Evolutionary conservation across 2,113 vertebrate genomes (phyloP), one percentile per base, ranked within the genome.

Genomic region (Junco hyemalis): DNA sequence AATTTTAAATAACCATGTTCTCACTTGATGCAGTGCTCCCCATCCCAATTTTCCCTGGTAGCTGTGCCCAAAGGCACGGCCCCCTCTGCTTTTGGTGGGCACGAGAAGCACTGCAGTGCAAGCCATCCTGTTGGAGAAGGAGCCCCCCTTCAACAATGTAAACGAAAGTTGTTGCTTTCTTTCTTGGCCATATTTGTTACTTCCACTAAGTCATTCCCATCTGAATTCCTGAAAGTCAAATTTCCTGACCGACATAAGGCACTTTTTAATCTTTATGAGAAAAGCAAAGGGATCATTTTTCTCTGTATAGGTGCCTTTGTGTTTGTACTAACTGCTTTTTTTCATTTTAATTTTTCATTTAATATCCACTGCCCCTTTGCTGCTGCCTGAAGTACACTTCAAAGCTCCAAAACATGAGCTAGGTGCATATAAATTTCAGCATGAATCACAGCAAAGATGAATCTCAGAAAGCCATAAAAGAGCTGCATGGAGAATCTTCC

Each of bases 311-410:
- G 14, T 82, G 65, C 35, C 40, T 60, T 65, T 51, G 16, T 77
- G 50, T 69, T 81, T 91, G 33, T 76, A 48, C 13, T 38, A 81
- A 83, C 36, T 48, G 60, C 61, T 73, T 71, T 70, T 82, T 21
- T 64, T 92, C 44, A 76, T 69, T 87, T 87, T 92, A 79, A 90
- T 82, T 93, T 73, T 69, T 85, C 53, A 53, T 93, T 82, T 92
- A 89, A 88, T 88, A 88, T 48, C 73, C 0, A 1, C 40, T 21
- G 1, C 11, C 53, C 29, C 44, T 89, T 84, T 69, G 36, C 53
- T 69, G 61, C 70, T 72, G 59, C 66, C 70, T 88, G 65, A 94
- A 85, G 38, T 65, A 77, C 24, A 50, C 42, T 89, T 90, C 50
- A 87, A 91, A 92, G 53, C 59, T 87, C 59, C 50, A 80, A 56